phyloP scores from a whole-genome alignment of 2,113 vertebrate species.

The Mobula hypostoma region DNA sequence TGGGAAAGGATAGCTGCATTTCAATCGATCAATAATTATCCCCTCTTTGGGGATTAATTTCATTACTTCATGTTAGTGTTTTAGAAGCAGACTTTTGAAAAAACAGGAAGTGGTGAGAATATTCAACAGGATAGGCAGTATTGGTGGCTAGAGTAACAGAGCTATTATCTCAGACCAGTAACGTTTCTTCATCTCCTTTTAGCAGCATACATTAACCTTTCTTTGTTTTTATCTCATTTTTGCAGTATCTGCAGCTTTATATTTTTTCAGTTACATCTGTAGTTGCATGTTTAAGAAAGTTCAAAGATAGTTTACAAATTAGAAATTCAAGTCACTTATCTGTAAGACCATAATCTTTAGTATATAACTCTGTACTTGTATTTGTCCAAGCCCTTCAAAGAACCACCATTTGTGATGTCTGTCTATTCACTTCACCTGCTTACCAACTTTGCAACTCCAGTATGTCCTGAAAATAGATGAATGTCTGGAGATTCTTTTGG shows the following conservation, averaged over 20 bases:
- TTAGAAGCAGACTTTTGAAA: background rate
- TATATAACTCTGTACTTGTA: background rate
- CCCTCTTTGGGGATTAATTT: background rate
- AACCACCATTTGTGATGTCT: background rate
- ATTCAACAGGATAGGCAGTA: too few species aligned
- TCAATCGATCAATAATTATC: background rate
- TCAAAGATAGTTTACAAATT: background rate
- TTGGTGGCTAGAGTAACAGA: too few species aligned
- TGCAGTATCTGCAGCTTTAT: too few species aligned
- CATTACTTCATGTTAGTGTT: background rate
- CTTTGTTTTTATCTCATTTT: too few species aligned
- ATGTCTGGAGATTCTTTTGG: background rate
- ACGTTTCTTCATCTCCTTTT: too few species aligned
- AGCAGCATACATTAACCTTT: too few species aligned
- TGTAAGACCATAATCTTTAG: background rate
- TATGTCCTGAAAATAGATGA: background rate
- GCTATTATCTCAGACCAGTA: too few species aligned
- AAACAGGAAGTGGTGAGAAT: too few species aligned
- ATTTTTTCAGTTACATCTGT: too few species aligned
- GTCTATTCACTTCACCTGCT: background rate
- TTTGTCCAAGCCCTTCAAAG: background rate
- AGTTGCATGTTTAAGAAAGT: background rate
- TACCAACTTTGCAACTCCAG: background rate
- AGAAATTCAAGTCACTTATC: background rate
- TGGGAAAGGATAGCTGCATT: too few species aligned